phyloP scores from a whole-genome alignment of 2,113 vertebrate genomes.

The Scortum barcoo region DNA sequence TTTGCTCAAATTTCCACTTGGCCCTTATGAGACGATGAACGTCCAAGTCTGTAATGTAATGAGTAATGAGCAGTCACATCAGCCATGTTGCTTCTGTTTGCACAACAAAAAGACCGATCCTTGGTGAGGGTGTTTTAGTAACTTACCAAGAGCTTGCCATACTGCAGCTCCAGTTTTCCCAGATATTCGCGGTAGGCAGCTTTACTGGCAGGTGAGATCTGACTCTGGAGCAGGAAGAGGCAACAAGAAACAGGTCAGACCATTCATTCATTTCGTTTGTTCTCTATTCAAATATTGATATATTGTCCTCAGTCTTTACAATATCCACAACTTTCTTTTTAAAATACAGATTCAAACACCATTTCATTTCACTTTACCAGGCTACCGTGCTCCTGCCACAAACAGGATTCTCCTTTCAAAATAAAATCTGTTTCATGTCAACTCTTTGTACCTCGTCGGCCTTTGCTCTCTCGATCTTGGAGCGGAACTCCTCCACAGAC shows the following conservation, averaged over 20 bases:
- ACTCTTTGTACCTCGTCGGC: slow-evolving; percentile 86
- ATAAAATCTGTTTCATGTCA: too few relatives aligned
- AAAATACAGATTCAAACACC: neutral
- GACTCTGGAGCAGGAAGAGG: slow-evolving; percentile 79
- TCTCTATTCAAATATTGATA: neutral
- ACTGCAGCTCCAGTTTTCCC: slow-evolving; percentile 91
- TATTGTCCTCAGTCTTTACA: neutral
- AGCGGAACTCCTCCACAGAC: slow-evolving; percentile 92
- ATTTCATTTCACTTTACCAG: too few relatives aligned
- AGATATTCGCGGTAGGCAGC: slow-evolving; percentile 90
- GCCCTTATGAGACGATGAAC: too few relatives aligned
- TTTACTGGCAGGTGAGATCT: slow-evolving; percentile 87
- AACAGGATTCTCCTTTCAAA: too few relatives aligned
- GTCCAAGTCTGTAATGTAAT: too few relatives aligned
- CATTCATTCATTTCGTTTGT: too few relatives aligned
- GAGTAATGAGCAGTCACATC: neutral
- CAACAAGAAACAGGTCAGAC: neutral
- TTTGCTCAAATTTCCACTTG: too few relatives aligned
- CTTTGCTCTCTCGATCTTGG: slow-evolving; percentile 93
- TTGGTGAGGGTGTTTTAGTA: too few relatives aligned
- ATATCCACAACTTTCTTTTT: neutral
- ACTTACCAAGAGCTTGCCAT: slow-evolving; percentile 91
- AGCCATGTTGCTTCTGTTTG: neutral
- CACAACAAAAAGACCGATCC: neutral
- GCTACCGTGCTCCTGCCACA: too few relatives aligned